A percentile compares a stretch with the other conserved stretches of the same genome.
phyloP scores from a whole-genome alignment of 1,140 invertebrate genomes.

The Thaumatotibia leucotreta region DNA sequence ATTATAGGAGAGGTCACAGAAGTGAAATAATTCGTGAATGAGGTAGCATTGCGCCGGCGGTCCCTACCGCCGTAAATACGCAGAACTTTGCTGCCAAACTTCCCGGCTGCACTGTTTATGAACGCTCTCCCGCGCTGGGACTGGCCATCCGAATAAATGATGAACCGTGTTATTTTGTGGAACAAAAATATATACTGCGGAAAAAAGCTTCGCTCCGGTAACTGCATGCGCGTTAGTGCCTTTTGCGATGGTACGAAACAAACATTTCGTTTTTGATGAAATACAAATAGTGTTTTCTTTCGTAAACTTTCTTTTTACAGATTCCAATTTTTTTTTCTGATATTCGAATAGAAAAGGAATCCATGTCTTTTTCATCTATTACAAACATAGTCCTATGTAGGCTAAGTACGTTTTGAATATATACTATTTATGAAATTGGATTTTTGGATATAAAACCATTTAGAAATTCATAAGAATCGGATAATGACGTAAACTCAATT shows the following conservation, averaged over 20 bases:
- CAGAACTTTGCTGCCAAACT: conserved; percentile 12
- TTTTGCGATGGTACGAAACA: neutral
- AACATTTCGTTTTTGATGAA: neutral
- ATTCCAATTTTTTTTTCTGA: neutral
- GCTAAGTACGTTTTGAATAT: no score
- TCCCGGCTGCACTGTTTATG: conserved; percentile 12
- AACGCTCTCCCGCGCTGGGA: conserved; percentile 2
- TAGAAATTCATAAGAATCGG: no score
- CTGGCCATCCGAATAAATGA: conserved; percentile 9
- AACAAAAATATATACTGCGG: neutral
- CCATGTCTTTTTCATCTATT: no score
- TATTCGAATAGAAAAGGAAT: no score
- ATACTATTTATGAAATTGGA: no score
- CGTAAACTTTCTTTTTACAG: neutral
- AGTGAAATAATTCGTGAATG: neutral
- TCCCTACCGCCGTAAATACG: conserved; percentile 6
- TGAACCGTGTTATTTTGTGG: conserved; percentile 1
- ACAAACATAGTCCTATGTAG: no score
- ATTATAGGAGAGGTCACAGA: neutral
- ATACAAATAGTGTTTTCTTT: neutral
- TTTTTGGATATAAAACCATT: no score
- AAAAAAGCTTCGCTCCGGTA: neutral
- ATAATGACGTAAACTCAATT: no score
- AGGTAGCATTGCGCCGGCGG: neutral
- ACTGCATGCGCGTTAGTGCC: neutral